Evolutionary conservation across 2,797 vertebrate genomes (phyloP).

Genomic region (Pangasius larnaudii): DNA sequence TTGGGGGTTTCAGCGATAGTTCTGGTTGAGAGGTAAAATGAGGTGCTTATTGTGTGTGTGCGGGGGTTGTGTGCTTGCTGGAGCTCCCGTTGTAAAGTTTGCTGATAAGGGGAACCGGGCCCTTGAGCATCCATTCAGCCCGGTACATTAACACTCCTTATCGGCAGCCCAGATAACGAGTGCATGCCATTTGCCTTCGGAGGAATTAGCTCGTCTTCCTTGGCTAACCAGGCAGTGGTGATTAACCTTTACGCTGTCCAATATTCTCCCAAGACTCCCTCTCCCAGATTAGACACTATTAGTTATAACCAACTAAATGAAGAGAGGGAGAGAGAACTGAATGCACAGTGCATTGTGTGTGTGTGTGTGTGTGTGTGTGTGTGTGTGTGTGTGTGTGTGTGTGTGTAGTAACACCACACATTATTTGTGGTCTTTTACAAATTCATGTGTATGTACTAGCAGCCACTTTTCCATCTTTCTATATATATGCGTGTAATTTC

Average conservation of each 20-base stretch:
- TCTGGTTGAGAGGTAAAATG: constrained; percentile 99
- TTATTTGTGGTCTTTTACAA: constrained; percentile 40
- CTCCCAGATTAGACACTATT: constrained; percentile 99
- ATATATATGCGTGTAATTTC: constrained; percentile 27
- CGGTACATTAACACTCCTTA: constrained; percentile 99
- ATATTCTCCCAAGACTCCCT: constrained; percentile 99
- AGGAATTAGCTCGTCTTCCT: constrained; percentile 98
- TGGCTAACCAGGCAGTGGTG: constrained; percentile 99
- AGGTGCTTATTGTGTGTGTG: constrained; percentile 98
- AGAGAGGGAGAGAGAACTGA: constrained; percentile 59
- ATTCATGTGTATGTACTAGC: constrained; percentile 18
- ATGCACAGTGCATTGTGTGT: constrained; percentile 10
- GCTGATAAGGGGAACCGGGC: constrained; percentile 99
- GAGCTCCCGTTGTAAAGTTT: constrained; percentile 99
- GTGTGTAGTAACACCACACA: constrained; percentile 36
- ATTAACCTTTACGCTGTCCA: constrained; percentile 99
- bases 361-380: constrained; percentile 41
- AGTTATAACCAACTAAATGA: constrained; percentile 99
- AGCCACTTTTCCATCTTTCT: constrained; percentile 14
- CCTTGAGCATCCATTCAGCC: constrained; percentile 99
- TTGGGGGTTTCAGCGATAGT: constrained; percentile 91
- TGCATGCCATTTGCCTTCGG: constrained; percentile 94
- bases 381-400: constrained; percentile 43
- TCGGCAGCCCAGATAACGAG: constrained; percentile 98
- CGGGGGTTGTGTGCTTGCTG: constrained; percentile 92